These are phyloP conservation scores for Centropus unirufus DNA, from an alignment of 2,113 vertebrate genomes.

Conservation along the genomic window DNA sequence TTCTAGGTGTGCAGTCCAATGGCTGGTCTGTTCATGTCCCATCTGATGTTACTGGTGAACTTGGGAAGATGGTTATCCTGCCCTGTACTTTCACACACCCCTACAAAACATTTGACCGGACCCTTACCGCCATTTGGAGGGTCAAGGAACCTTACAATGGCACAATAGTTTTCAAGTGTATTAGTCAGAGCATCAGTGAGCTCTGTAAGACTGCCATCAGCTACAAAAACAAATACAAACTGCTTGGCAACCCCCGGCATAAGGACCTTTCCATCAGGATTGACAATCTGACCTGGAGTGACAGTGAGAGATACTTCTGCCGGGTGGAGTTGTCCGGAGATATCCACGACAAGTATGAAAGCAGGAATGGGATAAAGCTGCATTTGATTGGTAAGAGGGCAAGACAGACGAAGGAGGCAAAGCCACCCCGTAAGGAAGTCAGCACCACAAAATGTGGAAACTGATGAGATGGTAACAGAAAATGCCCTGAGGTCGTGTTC, in stretches of 20 bases:
- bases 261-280: conserved; percentile 92
- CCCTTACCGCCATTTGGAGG: conserved; percentile 88
- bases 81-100: conserved; percentile 93
- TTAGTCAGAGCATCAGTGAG: conserved; percentile 74
- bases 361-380: conserved; percentile 87
- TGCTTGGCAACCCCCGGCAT: conserved; percentile 89
- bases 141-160: conserved; percentile 80
- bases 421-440: rapidly evolving
- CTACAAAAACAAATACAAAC: conserved; percentile 87
- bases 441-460: not conserved
- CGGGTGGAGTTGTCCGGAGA: conserved; percentile 86
- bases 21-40: conserved; percentile 88
- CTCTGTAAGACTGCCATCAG: conserved; percentile 81
- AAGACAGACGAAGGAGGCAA: rapidly evolving
- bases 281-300: conserved; percentile 83
- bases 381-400: conserved; percentile 83
- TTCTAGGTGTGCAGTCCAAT: conserved; percentile 71
- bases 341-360: conserved; percentile 84
- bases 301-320: conserved; percentile 90
- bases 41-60: conserved; percentile 82
- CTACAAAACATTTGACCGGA: conserved; percentile 84
- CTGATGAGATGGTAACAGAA: not conserved
- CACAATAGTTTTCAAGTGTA: conserved; percentile 84
- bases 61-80: conserved; percentile 85
- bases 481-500: not conserved